These are phyloP conservation scores for Enoplolaimus lenunculus DNA, from an alignment of 2,888 invertebrate genomes.

Conservation along the genomic window DNA sequence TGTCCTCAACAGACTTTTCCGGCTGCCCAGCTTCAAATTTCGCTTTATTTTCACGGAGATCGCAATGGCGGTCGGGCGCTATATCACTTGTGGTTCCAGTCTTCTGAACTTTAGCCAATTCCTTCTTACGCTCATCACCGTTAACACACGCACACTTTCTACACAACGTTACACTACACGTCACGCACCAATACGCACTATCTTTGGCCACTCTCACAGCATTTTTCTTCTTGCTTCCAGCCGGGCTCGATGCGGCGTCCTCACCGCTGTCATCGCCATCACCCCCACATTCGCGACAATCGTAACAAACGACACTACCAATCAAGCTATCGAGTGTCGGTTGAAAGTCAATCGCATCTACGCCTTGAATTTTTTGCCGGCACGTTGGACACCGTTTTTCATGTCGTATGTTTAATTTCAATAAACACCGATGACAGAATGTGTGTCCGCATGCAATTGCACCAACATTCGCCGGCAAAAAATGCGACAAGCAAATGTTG, in stretches of 20 bases:
- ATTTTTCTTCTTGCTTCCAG: not conserved
- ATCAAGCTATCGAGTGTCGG: not conserved
- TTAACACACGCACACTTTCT: not conserved
- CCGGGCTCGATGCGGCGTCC: not conserved
- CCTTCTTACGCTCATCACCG: too few relatives aligned
- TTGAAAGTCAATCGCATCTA: conserved; percentile 4
- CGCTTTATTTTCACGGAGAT: too few relatives aligned
- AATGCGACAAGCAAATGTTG: conserved; percentile 9
- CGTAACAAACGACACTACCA: not conserved
- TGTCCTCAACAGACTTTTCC: not conserved
- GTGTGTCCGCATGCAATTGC: conserved; percentile 8
- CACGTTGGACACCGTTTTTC: conserved; percentile 11
- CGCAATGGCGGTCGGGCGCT: too few relatives aligned
- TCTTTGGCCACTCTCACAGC: not conserved
- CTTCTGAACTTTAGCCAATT: too few relatives aligned
- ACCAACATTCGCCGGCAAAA: not conserved
- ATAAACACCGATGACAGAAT: conserved; percentile 9
- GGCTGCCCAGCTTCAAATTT: too few relatives aligned
- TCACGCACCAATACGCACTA: not conserved
- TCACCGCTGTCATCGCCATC: not conserved
- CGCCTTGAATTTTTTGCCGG: conserved; percentile 10
- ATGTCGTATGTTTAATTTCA: not conserved
- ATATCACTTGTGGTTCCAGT: too few relatives aligned
- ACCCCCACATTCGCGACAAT: too few relatives aligned
- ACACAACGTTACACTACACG: not conserved